Evolutionary conservation across 2,113 vertebrate species (phyloP).

Genomic region (Stigmatopora nigra): DNA sequence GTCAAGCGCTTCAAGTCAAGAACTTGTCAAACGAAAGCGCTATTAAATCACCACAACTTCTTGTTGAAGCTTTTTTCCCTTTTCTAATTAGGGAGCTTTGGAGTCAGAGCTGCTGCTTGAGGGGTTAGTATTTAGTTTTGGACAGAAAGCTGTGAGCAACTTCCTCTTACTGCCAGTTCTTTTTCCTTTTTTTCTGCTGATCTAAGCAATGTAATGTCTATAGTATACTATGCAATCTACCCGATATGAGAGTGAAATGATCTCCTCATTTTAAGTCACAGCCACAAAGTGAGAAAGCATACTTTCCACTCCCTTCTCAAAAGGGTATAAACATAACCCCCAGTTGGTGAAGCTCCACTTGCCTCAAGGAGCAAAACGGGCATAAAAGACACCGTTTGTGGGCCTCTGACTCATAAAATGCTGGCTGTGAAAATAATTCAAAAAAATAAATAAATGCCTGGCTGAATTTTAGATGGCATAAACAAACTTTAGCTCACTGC

Average conservation of each 20-base stretch:
- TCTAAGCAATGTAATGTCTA: slow-evolving; percentile 4
- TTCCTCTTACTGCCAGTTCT: slow-evolving; percentile 10
- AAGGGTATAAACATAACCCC: not conserved
- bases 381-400: not conserved
- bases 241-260: slow-evolving; percentile 4
- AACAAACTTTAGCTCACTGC: slow-evolving; percentile 10
- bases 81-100: slow-evolving; percentile 4
- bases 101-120: not conserved
- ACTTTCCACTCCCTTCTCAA: slow-evolving; percentile 7
- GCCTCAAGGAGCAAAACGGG: not conserved
- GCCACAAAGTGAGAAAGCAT: not conserved
- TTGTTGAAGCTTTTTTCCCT: not conserved
- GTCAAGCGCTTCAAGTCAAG: not conserved
- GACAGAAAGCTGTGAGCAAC: not conserved
- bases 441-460: slow-evolving; percentile 3
- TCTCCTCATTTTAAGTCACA: not conserved
- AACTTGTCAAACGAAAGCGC: slow-evolving; percentile 4
- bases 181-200: not conserved
- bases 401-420: slow-evolving; percentile 7
- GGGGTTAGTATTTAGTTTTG: slow-evolving; percentile 1
- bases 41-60: slow-evolving; percentile 10
- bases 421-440: slow-evolving; percentile 11
- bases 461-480: slow-evolving; percentile 13
- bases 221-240: slow-evolving; percentile 1
- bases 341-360: not conserved